Base-by-base conservation (phyloP, 2,113 vertebrate genomes). In the Cariama cristata region DNA sequence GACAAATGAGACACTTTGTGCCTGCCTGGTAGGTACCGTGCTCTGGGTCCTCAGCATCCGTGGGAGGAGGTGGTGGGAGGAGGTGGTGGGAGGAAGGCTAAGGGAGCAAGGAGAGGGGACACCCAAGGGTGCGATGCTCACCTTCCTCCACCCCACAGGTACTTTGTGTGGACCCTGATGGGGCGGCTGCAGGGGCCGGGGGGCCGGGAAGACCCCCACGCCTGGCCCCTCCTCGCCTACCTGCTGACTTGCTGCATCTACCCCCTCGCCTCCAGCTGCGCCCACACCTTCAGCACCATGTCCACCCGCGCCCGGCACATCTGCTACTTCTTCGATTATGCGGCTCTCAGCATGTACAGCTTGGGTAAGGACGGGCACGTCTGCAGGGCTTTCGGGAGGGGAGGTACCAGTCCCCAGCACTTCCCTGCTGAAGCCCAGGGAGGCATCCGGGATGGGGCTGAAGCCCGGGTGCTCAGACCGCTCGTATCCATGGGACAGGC, bases 1-100 rank as follows among this genome's bases (percentile, higher is more conserved):
- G 98, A 99, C 99, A 67, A 99, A 99, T 49, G 99, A 99, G 98
- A 99, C 99, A 2, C 97, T 98, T 99, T 66, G 55, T 99, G 55
- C 99, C 99, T 11, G 98, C 99, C 83, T 99, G 99, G 99, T 99
- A 96, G 30, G 68, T 62, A 24, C 53, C 63, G 0, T 1, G 10
- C 33, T 12, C 27, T 3, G 63, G 63, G 14, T 3, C 66, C 30
- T 16, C 60, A 33, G 42, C 63, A 28, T 12, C 42, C 19, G 9
- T 3, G 27, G 55, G 74, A 90, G 35, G 42, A 38, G 35, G 35
- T 1, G 18, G 42, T 22, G 73, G 68, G 33, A n/a, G n/a, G n/a
- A n/a, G n/a, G n/a, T 38, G 38, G 38, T 21, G 35, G 45, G 45
- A 53, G 35, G 30, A 28, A 26, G 30, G 20, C 12, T 23, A 14